phyloP scores from a whole-genome alignment of 2,888 invertebrate genomes.

The Danaus chrysippus region DNA sequence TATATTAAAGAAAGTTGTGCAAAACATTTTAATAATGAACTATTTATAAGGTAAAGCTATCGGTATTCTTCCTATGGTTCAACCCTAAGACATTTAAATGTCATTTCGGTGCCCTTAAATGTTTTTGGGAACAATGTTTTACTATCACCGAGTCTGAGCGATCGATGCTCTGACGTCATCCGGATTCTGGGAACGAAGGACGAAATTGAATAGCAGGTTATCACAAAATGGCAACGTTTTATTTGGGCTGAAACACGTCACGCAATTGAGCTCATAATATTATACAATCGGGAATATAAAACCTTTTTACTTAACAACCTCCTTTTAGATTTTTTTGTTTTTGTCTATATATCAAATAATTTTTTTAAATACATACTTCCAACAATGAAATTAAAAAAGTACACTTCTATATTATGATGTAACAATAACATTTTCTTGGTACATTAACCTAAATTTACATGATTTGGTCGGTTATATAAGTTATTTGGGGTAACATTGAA shows the following conservation, averaged over 20 bases:
- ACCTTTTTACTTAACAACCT: too few relatives aligned
- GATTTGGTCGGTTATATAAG: constrained; percentile 23
- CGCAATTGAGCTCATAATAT: constrained; percentile 1
- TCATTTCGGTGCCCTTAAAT: constrained; percentile 28
- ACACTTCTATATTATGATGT: too few relatives aligned
- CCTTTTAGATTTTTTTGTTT: too few relatives aligned
- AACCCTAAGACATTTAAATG: constrained; percentile 17
- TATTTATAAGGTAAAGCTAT: too few relatives aligned
- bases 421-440: neutral
- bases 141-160: constrained; percentile 45
- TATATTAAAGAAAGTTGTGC: too few relatives aligned
- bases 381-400: too few relatives aligned
- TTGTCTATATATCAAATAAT: too few relatives aligned
- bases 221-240: constrained; percentile 9
- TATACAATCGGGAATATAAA: neutral
- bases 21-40: too few relatives aligned
- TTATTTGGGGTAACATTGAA: constrained; percentile 26
- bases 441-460: constrained; percentile 1
- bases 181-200: constrained; percentile 41
- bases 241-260: constrained; percentile 9
- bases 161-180: constrained; percentile 74
- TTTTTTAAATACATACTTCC: too few relatives aligned
- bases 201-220: constrained; percentile 14
- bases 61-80: too few relatives aligned
- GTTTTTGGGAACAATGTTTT: constrained; percentile 27